These are phyloP conservation scores for Poecilobothrus nobilitatus DNA, from an alignment of 2,888 invertebrate species.

Conservation along the genomic window DNA sequence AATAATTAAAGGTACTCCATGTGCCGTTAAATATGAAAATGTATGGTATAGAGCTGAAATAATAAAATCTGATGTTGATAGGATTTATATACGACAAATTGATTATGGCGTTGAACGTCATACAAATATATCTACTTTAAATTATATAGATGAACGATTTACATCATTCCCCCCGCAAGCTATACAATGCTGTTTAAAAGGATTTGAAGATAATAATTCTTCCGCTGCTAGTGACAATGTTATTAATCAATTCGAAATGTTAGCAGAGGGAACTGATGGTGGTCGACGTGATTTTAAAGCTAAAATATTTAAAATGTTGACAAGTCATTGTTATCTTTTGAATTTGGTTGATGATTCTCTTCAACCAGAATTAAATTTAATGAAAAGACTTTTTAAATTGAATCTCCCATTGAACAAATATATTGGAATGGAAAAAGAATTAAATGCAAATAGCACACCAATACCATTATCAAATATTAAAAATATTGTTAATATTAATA, in stretches of 20 bases:
- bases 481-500: slow-evolving; percentile 8
- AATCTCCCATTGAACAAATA: slow-evolving; percentile 43
- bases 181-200: slow-evolving; percentile 66
- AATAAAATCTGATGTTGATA: slow-evolving; percentile 48
- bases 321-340: slow-evolving; percentile 36
- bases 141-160: slow-evolving; percentile 56
- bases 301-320: slow-evolving; percentile 37
- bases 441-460: slow-evolving; percentile 29
- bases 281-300: slow-evolving; percentile 39
- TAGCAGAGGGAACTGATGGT: slow-evolving; percentile 52
- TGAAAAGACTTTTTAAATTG: slow-evolving; percentile 47
- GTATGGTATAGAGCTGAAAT: slow-evolving; percentile 89
- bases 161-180: slow-evolving; percentile 64
- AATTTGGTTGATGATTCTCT: slow-evolving; percentile 52
- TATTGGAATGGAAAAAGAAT: slow-evolving; percentile 37
- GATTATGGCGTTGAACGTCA: slow-evolving; percentile 93
- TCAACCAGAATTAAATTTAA: slow-evolving; percentile 50
- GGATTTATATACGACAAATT: slow-evolving; percentile 70
- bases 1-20: slow-evolving; percentile 54
- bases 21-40: slow-evolving; percentile 70
- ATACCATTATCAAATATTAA: slow-evolving; percentile 16
- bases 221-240: slow-evolving; percentile 27
- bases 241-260: slow-evolving; percentile 52
- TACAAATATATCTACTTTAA: slow-evolving; percentile 53
- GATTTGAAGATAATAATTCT: slow-evolving; percentile 44